A percentile compares a stretch with the other conserved stretches of the same genome.
Evolutionary conservation across 92 coral and sea anemone genomes (phyloP).

Genomic region (Phenganax subtilis): DNA sequence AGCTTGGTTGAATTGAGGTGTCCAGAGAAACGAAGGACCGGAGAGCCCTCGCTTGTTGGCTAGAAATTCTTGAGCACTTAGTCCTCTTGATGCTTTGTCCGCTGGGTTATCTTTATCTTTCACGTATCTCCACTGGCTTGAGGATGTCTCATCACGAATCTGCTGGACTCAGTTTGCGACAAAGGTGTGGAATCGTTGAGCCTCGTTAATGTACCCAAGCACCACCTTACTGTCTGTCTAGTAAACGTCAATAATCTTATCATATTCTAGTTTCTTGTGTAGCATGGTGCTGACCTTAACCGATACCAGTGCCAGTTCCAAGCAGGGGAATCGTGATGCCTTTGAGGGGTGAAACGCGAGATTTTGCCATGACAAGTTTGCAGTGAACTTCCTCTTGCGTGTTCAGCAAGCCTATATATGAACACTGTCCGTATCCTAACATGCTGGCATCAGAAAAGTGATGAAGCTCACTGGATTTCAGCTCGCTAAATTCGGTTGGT

Average conservation of each 20-base stretch:
- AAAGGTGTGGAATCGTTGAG: too few relatives aligned
- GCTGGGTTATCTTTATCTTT: too few relatives aligned
- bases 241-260: not conserved
- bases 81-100: too few relatives aligned
- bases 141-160: too few relatives aligned
- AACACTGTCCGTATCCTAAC: not conserved
- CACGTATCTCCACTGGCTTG: too few relatives aligned
- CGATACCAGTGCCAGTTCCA: not conserved
- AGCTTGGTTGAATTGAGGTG: not conserved
- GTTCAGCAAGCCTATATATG: not conserved
- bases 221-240: not conserved
- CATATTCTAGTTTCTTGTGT: not conserved
- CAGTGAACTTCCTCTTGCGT: slow-evolving; percentile 3
- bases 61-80: too few relatives aligned
- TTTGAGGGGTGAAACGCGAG: not conserved
- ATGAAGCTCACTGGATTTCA: too few relatives aligned
- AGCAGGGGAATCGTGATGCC: not conserved
- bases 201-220: too few relatives aligned
- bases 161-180: too few relatives aligned
- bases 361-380: not conserved
- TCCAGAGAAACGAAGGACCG: not conserved
- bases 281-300: slow-evolving; percentile 4
- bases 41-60: not conserved
- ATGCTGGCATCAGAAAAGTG: not conserved
- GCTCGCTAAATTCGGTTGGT: too few relatives aligned